Evolutionary conservation across 2,113 vertebrate genomes (phyloP).

Genomic region (Pogonocichla stellata): DNA sequence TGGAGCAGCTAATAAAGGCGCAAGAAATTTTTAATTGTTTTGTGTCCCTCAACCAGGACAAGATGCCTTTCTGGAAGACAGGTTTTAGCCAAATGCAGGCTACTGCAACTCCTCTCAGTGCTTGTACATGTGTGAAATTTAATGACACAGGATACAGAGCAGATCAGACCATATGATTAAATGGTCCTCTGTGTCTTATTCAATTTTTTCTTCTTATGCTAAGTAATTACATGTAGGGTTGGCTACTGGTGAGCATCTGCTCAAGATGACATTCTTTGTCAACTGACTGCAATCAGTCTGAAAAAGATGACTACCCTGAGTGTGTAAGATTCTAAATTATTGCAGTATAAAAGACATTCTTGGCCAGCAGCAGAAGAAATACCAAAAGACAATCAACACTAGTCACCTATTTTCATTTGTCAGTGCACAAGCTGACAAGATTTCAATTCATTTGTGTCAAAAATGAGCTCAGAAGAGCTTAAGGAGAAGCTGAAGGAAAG

Average conservation of each 20-base stretch:
- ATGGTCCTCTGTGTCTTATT: neutral
- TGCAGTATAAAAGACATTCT: neutral
- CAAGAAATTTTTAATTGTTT: neutral
- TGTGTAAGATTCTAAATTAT: neutral
- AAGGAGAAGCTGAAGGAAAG: neutral
- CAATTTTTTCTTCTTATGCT: neutral
- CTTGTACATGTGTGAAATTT: neutral
- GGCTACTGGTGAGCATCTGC: neutral
- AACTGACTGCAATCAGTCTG: neutral
- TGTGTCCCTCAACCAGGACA: neutral
- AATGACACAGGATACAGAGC: neutral
- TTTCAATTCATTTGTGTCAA: slow-evolving; percentile 2
- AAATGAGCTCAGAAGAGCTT: slow-evolving; percentile 3
- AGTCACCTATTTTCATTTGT: slow-evolving; percentile 3
- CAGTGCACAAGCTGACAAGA: neutral
- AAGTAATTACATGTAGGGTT: neutral
- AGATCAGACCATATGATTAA: neutral
- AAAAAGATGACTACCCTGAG: neutral
- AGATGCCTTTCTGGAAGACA: neutral
- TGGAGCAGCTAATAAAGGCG: neutral
- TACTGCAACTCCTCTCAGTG: neutral
- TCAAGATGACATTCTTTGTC: neutral
- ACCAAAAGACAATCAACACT: slow-evolving; percentile 16
- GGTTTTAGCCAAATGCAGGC: neutral
- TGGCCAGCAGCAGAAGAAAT: neutral